Evolutionary conservation across 2,113 vertebrate genomes (phyloP), one percentile per base, ranked within the genome.

Genomic region (Lagopus leucura): DNA sequence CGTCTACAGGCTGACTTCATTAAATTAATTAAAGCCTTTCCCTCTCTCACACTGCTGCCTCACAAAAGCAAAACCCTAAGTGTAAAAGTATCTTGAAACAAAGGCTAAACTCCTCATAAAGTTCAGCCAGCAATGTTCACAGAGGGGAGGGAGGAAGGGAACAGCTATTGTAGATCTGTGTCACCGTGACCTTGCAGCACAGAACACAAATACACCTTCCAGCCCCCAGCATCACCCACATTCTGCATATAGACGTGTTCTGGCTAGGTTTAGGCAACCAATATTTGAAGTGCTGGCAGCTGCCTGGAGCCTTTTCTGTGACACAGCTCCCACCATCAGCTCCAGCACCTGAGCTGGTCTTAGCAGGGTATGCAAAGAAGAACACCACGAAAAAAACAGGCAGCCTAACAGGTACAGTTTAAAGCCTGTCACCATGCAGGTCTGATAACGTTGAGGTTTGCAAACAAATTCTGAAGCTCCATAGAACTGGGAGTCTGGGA

Each of bases 401-500:
- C 81, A 93, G 88, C 90, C 83, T 94, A 48, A 76, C 0, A 0
- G 81, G 92, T 67, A 95, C 17, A n/a, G 42, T 73, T 85, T 92
- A 89, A 94, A 89, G 89, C 86, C 84, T 87, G 43, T 55, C 90
- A 95, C 95, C 91, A 86, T 71, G 45, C 60, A 42, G 67, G 81
- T 21, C 48, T 70, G n/a, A 54, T 92, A 92, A 73, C 28, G 64
- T 70, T 89, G 89, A 84, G 81, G 43, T 82, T 78, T 82, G 80
- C 86, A 89, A 66, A 81, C 75, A 80, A 64, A 94, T 85, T 88
- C 74, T 79, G 38, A 79, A 78, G 42, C 43, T 89, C 7, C 36
- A 58, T 71, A 86, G 70, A 91, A 84, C 58, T 38, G 17, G 3
- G 80, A 90, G 40, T 85, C 70, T 89, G 71, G 89, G 92, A 85